phyloP scores from a whole-genome alignment of 2,113 vertebrate species.

The Poeciliopsis turrubarensis region DNA sequence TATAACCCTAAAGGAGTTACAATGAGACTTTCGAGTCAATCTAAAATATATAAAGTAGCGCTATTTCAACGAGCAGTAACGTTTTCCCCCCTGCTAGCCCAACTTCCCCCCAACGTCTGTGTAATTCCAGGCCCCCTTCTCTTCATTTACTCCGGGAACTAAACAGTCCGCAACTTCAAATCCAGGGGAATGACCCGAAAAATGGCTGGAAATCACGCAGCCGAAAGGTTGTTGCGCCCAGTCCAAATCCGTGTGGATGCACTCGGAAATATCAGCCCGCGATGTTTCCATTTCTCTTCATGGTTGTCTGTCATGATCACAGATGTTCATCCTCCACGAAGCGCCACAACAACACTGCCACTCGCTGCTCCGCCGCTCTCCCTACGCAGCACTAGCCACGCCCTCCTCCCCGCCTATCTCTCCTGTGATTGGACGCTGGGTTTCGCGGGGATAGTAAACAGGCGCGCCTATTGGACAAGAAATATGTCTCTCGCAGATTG shows the following conservation, averaged over 20 bases:
- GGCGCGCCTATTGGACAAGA: slow-evolving; percentile 24
- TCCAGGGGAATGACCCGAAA: not conserved
- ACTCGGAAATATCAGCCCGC: slow-evolving; percentile 29
- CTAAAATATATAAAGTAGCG: not conserved
- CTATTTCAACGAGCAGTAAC: slow-evolving; percentile 15
- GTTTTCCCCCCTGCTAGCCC: slow-evolving; percentile 24
- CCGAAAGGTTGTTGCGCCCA: slow-evolving; percentile 21
- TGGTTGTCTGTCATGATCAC: slow-evolving; percentile 25
- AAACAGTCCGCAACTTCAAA: slow-evolving; percentile 51
- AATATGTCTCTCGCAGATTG: slow-evolving; percentile 14
- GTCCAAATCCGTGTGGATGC: slow-evolving; percentile 24
- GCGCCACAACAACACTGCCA: slow-evolving; percentile 19
- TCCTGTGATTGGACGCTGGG: slow-evolving; percentile 23
- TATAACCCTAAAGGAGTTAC: not conserved
- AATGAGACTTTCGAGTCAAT: not conserved
- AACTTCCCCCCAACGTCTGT: slow-evolving; percentile 39
- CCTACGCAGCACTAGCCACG: not conserved
- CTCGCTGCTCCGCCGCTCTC: slow-evolving; percentile 48
- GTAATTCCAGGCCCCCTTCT: slow-evolving; percentile 57
- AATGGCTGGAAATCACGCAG: not conserved
- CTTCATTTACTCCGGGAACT: slow-evolving; percentile 41
- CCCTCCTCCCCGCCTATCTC: accelerated
- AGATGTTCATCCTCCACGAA: not conserved
- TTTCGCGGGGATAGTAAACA: no score
- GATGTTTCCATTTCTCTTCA: slow-evolving; percentile 51